Evolutionary conservation across 37 sponge, comb jelly and placozoan species (phyloP).

Genomic region (Ephydatia muelleri): DNA sequence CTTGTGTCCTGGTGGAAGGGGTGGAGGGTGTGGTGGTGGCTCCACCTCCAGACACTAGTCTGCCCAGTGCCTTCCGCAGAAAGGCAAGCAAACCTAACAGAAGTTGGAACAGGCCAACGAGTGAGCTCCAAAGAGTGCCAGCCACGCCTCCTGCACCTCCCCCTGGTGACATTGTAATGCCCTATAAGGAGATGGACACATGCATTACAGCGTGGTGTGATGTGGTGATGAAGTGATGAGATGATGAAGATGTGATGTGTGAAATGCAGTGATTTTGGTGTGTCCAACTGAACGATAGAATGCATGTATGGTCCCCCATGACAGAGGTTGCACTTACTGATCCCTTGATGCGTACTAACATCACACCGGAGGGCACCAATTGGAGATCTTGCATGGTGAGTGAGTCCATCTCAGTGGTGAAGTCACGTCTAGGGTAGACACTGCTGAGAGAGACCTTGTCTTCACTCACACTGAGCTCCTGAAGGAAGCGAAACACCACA

Average conservation of each 20-base stretch:
- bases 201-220: neutral
- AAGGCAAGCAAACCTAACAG: constrained; percentile 24
- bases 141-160: constrained; percentile 12
- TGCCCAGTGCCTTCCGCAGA: constrained; percentile 44
- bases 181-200: neutral
- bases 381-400: constrained; percentile 39
- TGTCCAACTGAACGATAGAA: neutral
- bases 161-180: neutral
- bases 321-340: constrained; percentile 9
- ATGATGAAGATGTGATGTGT: neutral
- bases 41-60: constrained; percentile 21
- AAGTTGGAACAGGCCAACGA: constrained; percentile 33
- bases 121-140: neutral
- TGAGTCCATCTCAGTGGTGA: constrained; percentile 32
- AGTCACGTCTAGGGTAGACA: constrained; percentile 50
- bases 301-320: neutral
- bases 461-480: constrained; percentile 24
- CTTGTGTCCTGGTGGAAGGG: neutral
- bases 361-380: constrained; percentile 55
- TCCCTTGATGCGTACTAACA: constrained; percentile 43
- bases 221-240: neutral
- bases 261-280: neutral
- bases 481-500: neutral
- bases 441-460: constrained; percentile 12
- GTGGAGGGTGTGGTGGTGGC: too few species aligned